phyloP scores from a whole-genome alignment of 2,888 invertebrate species.

The Cephus rjabovi region DNA sequence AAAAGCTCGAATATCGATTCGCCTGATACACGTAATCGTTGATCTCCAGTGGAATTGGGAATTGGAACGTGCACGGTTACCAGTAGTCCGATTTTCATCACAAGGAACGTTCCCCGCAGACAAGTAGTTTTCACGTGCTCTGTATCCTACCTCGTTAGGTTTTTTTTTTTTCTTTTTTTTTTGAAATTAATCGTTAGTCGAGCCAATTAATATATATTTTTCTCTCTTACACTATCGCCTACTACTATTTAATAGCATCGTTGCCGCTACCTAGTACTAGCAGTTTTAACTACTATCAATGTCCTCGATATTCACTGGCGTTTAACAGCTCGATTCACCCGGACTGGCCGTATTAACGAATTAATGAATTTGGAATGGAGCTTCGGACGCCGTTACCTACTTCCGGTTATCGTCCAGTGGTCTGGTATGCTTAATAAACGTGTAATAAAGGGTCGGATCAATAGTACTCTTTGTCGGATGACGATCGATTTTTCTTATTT shows the following conservation, averaged over 20 bases:
- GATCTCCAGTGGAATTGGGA: too few species aligned
- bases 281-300: constrained; percentile 21
- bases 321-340: too few species aligned
- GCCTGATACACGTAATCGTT: too few species aligned
- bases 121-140: constrained; percentile 31
- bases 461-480: background rate
- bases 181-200: constrained; percentile 42
- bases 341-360: too few species aligned
- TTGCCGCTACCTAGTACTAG: too few species aligned
- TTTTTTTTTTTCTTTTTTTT: constrained; percentile 30
- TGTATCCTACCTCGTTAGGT: constrained; percentile 26
- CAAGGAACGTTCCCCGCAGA: constrained; percentile 35
- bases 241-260: constrained; percentile 19
- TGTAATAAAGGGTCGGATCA: background rate
- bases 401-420: too few species aligned
- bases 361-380: too few species aligned
- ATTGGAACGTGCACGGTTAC: constrained; percentile 6
- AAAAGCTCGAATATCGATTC: too few species aligned
- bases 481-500: background rate
- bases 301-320: constrained; percentile 1
- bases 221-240: constrained; percentile 30
- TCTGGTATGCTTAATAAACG: too few species aligned
- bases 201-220: constrained; percentile 33
- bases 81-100: constrained; percentile 36
- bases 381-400: too few species aligned